A percentile compares a stretch with the other conserved stretches of the same genome.
These are phyloP conservation scores for Harpalus rubripes DNA, from an alignment of 2,888 invertebrate species.

Conservation along the genomic window DNA sequence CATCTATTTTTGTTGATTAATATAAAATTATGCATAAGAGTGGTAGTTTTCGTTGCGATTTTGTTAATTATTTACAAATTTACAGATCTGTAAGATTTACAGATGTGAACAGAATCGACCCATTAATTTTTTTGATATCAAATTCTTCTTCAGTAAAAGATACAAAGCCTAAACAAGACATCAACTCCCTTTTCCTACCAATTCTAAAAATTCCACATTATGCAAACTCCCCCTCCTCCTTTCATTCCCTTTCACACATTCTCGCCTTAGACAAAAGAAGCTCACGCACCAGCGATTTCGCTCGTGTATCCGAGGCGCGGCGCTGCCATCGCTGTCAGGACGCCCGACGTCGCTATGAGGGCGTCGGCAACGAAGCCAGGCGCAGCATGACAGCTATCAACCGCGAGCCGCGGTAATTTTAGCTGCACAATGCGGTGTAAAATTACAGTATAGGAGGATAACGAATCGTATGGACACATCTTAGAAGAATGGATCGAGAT, in stretches of 20 bases:
- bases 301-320: neutral
- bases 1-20: too few species aligned
- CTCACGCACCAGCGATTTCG: slow-evolving; percentile 27
- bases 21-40: too few species aligned
- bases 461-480: slow-evolving; percentile 12
- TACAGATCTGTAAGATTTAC: too few species aligned
- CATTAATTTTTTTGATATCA: neutral
- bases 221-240: neutral
- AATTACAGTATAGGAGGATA: slow-evolving; percentile 46
- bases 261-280: slow-evolving; percentile 39
- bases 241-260: slow-evolving; percentile 8
- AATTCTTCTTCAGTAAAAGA: neutral
- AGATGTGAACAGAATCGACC: too few species aligned
- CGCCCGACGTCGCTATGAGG: slow-evolving; percentile 3
- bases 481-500: neutral
- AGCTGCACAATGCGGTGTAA: slow-evolving; percentile 65
- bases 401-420: slow-evolving; percentile 59
- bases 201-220: neutral
- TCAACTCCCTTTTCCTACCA: neutral
- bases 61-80: too few species aligned
- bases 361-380: neutral
- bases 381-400: slow-evolving; percentile 62
- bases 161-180: neutral
- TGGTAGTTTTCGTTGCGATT: too few species aligned
- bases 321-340: neutral